Evolutionary conservation across 2,113 vertebrate species (phyloP), one percentile per base, ranked within the genome.

Genomic region (Argyrosomus japonicus): DNA sequence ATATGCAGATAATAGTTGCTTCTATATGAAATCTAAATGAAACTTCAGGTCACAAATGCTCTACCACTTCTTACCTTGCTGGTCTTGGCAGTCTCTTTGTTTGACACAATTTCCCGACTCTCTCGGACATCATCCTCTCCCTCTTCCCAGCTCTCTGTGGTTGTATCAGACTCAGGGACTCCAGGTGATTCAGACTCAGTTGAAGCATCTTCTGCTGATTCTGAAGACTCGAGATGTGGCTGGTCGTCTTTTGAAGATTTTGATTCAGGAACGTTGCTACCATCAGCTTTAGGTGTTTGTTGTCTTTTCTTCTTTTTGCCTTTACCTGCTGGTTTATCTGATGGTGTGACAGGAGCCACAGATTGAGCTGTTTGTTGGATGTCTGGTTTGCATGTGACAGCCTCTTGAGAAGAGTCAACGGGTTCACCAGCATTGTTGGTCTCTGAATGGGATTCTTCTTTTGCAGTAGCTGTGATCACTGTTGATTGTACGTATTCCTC

Each of bases 41-140:
- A 69, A 25, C 51, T 51, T 11, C 14, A 36, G 6, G 19, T 48
- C 10, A 25, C 19, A 58, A 67, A 77, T 23, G 1, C 61, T 63
- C 10, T n/a, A 40, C 11, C 11, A 21, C 1, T 10, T 58, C 68
- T 79, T 84, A 95, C 95, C 91, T 93, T 95, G 79, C 84, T 73
- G 29, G 75, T 79, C 23, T 71, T 74, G 45, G 85, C 36, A 40
- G 48, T 12, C 14, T 87, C 81, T 56, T 75, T 69, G 36, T 76
- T 68, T 21, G 68, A 79, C 7, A 27, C 10, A 1, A 0, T 15
- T 68, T 75, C 45, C 17, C 4, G 62, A 5, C 21, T 68, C 36
- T 72, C 40, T 2, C 32, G 15, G 63, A 29, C 3, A 0, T 75
- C 76, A 3, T 74, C 86, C 9, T 88, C 77, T 48, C 87, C 75